A percentile compares a stretch with the other conserved stretches of the same genome.
These are phyloP conservation scores for Schizothorax lantsangensis DNA, from an alignment of 2,797 vertebrate genomes.

Conservation along the genomic window DNA sequence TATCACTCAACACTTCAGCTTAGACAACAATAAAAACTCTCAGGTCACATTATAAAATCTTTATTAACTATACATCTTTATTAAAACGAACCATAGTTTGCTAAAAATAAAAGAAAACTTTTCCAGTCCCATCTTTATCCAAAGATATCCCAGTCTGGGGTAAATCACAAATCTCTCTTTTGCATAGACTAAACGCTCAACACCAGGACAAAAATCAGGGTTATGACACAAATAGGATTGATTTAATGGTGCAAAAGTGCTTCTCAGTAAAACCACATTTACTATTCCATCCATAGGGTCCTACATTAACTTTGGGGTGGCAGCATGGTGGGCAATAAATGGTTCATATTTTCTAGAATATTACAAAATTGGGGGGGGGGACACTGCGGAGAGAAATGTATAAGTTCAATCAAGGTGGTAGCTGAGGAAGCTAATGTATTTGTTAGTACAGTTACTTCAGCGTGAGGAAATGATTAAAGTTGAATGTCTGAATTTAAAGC, in stretches of 20 bases:
- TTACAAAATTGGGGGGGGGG: background rate
- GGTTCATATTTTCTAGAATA: background rate
- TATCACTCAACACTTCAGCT: background rate
- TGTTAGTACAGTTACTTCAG: background rate
- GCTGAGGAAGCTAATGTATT: background rate
- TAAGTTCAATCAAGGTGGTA: background rate
- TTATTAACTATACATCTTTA: slow-evolving; percentile 77
- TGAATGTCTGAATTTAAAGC: slow-evolving; percentile 3
- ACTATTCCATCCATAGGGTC: background rate
- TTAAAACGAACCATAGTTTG: slow-evolving; percentile 77
- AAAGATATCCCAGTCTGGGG: background rate
- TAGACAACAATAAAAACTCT: slow-evolving; percentile 49
- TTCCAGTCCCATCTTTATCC: background rate
- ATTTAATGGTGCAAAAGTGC: background rate
- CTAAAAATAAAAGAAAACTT: slow-evolving; percentile 75
- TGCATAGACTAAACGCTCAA: slow-evolving; percentile 30
- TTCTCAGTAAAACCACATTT: background rate
- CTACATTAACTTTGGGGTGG: background rate
- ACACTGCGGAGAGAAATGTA: too few relatives aligned
- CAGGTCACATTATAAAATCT: slow-evolving; percentile 74
- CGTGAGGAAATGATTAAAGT: slow-evolving; percentile 16
- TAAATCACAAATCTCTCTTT: slow-evolving; percentile 16
- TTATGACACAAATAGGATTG: background rate
- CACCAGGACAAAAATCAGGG: background rate
- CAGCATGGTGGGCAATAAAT: background rate